These are phyloP conservation scores for Rhodophaea formosa DNA, from an alignment of 2,888 invertebrate genomes.

Conservation along the genomic window DNA sequence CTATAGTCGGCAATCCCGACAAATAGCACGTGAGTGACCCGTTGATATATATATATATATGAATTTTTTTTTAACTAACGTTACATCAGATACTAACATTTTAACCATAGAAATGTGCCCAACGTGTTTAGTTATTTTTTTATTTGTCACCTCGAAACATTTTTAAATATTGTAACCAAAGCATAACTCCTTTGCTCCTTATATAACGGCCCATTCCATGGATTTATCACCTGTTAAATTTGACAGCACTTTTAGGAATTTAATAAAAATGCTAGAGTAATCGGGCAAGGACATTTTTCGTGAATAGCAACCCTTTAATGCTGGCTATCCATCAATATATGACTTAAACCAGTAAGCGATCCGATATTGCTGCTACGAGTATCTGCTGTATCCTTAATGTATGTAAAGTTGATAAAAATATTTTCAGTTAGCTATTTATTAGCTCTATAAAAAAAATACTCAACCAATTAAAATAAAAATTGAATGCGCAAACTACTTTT, in stretches of 20 bases:
- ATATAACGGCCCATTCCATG: neutral
- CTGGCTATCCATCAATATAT: neutral
- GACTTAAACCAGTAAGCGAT: neutral
- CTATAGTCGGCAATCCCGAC: too few species aligned
- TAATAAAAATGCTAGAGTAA: slow-evolving; percentile 66
- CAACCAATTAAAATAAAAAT: too few species aligned
- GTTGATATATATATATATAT: too few species aligned
- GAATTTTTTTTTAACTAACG: too few species aligned
- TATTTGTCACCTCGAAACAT: neutral
- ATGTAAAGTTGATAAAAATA: neutral
- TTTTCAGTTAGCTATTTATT: too few species aligned
- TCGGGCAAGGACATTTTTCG: slow-evolving; percentile 63
- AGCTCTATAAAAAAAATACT: too few species aligned
- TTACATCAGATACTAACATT: too few species aligned
- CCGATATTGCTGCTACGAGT: neutral
- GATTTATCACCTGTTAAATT: slow-evolving; percentile 12
- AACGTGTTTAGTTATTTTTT: too few species aligned
- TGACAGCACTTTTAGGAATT: slow-evolving; percentile 38
- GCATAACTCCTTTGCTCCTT: neutral
- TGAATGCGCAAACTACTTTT: too few species aligned
- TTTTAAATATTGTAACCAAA: neutral
- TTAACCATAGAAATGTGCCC: too few species aligned
- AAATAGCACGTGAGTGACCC: too few species aligned
- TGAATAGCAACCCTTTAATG: slow-evolving; percentile 62
- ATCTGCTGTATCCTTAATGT: neutral